Evolutionary conservation across 2,113 vertebrate species (phyloP).

Genomic region (Tiliqua scincoides): DNA sequence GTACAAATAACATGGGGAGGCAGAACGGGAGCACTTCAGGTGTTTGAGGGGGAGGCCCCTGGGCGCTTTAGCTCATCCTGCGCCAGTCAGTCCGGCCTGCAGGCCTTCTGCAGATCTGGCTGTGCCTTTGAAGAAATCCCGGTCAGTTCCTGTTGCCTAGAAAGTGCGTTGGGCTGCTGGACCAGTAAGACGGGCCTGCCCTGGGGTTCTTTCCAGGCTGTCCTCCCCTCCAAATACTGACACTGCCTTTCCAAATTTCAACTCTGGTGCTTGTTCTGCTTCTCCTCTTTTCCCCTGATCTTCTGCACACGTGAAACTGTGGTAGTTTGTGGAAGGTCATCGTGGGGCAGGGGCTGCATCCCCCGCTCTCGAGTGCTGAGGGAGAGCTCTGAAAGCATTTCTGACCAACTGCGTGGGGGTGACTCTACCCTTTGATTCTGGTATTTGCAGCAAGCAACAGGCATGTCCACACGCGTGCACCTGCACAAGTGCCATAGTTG

Average conservation of each 20-base stretch:
- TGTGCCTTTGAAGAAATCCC: neutral
- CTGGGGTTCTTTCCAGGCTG: rapidly evolving
- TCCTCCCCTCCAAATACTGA: neutral
- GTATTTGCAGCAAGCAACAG: neutral
- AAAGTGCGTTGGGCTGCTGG: neutral
- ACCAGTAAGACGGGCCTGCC: too few species aligned
- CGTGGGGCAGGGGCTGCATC: too few species aligned
- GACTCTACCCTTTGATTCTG: neutral
- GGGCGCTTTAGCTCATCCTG: neutral
- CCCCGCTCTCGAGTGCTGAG: neutral
- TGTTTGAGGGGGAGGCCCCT: constrained; percentile 10
- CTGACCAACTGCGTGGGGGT: neutral
- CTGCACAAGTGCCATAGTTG: neutral
- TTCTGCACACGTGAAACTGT: neutral
- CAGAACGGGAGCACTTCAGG: neutral
- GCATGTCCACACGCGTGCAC: neutral
- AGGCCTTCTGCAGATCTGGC: neutral
- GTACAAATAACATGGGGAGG: constrained; percentile 10
- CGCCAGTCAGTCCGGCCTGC: neutral
- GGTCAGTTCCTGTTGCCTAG: neutral
- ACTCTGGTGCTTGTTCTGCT: neutral
- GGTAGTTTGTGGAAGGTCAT: neutral
- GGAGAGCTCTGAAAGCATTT: neutral
- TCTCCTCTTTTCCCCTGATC: neutral
- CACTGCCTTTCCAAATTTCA: too few species aligned